Base-by-base conservation (phyloP, 2,113 vertebrate species). In the Cynopterus brachyotis region DNA sequence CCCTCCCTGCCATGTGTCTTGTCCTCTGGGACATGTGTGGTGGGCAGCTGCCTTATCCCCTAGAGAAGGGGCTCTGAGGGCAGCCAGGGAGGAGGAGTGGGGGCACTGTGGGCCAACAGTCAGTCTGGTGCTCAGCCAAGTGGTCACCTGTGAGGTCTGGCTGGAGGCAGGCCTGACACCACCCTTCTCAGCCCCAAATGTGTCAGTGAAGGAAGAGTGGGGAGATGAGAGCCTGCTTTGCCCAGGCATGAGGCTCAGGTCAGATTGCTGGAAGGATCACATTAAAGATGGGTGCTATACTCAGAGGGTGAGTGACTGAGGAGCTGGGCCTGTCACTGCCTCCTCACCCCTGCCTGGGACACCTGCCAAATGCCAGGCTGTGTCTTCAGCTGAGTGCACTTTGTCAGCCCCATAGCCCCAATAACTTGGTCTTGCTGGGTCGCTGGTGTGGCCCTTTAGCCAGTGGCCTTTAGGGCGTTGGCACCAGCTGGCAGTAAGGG, bases 401-500 rank as follows among this genome's bases (percentile, higher is more conserved):
- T 69, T 6, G 0, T 64, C 22, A 0, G 10, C 24, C 84, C 45
- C 17, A 9, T 16, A 45, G 42, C 10, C 6, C n/a, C 3, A 19
- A 17, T 1, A 28, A n/a, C 59, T 28, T 26, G 1, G 47, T 50
- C 35, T 40, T 60, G 30, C 22, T 11, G 40, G 4, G 35, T 64
- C 79, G 76, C 35, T 3, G n/a, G 35, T 4, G 57, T 35, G 12
- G 30, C 57, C 66, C 30, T 69, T 37, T 78, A 22, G 22, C 17
- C 0, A 16, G 24, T 42, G 24, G 72, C 83, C 40, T 12, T 93
- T 76, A 96, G 72, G 92, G 57, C 1, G 59, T 53, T 19, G 95
- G 96, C 30, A 91, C 50, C 47, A 98, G 96, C 83, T 97, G 97
- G 89, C 96, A 97, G 83, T 98, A 97, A 2, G 94, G 95, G 64